Evolutionary conservation across 2,797 vertebrate genomes (phyloP).

Genomic region (Oophaga sylvatica): DNA sequence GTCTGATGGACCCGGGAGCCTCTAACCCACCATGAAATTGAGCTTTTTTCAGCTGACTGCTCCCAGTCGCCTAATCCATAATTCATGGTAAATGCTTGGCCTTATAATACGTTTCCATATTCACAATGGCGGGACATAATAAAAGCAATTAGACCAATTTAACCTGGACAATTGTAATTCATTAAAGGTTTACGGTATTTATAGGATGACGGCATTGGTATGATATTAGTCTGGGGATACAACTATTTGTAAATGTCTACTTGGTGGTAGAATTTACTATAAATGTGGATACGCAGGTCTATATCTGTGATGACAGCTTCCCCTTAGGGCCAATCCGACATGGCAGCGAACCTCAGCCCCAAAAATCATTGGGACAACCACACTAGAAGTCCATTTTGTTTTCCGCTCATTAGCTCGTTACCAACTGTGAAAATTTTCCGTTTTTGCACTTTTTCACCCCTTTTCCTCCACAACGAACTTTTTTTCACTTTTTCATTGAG

Average conservation of each 20-base stretch:
- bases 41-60: constrained; percentile 19
- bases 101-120: constrained; percentile 50
- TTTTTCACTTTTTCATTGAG: no score
- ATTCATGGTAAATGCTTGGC: constrained; percentile 42
- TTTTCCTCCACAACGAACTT: no score
- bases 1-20: constrained; percentile 40
- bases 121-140: constrained; percentile 39
- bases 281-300: neutral
- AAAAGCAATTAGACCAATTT: constrained; percentile 54
- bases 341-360: neutral
- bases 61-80: constrained; percentile 42
- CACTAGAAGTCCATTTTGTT: no score
- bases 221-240: constrained; percentile 27
- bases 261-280: neutral
- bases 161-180: constrained; percentile 49
- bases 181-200: constrained; percentile 37
- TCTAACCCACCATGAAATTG: constrained; percentile 39
- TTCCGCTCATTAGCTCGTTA: no score
- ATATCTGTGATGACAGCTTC: neutral
- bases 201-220: constrained; percentile 24
- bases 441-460: no score
- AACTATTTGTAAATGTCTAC: constrained; percentile 34
- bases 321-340: neutral
- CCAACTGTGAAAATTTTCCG: no score
- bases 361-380: neutral